Percentiles rank a stretch among this genome's conserved stretches.
phyloP scores from a whole-genome alignment of 1,140 invertebrate genomes.

The Neodiprion fabricii region DNA sequence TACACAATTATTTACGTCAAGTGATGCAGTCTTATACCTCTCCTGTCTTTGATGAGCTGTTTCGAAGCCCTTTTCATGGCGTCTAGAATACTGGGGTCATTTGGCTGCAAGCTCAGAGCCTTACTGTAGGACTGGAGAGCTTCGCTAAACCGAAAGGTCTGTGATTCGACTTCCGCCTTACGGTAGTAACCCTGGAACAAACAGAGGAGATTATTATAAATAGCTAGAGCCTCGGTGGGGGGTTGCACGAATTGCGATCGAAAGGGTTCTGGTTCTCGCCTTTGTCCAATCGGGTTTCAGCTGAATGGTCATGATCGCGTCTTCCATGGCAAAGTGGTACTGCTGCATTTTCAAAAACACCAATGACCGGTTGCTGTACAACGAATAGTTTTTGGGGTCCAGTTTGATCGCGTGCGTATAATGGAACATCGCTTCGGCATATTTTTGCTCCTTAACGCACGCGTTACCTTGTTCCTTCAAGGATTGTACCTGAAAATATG shows the following conservation, averaged over 20 bases:
- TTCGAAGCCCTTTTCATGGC: constrained; percentile 70
- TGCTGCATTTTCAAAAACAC: constrained; percentile 81
- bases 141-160: constrained; percentile 71
- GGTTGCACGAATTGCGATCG: neutral
- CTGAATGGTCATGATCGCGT: constrained; percentile 77
- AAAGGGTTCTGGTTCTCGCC: constrained; percentile 57
- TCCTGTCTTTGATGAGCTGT: constrained; percentile 65
- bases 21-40: constrained; percentile 42
- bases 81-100: constrained; percentile 70
- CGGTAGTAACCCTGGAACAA: constrained; percentile 77
- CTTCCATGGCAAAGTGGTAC: constrained; percentile 77
- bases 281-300: constrained; percentile 82
- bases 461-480: constrained; percentile 79
- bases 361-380: constrained; percentile 82
- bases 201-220: constrained; percentile 14
- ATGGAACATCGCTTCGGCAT: constrained; percentile 78
- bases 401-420: constrained; percentile 82
- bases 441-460: constrained; percentile 76
- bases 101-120: constrained; percentile 72
- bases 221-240: neutral
- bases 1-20: neutral
- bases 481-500: constrained; percentile 55
- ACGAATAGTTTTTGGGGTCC: constrained; percentile 72
- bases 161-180: constrained; percentile 79
- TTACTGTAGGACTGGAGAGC: constrained; percentile 76